Evolutionary conservation across 2,797 vertebrate genomes (phyloP).

Genomic region (Coregonus sp.): DNA sequence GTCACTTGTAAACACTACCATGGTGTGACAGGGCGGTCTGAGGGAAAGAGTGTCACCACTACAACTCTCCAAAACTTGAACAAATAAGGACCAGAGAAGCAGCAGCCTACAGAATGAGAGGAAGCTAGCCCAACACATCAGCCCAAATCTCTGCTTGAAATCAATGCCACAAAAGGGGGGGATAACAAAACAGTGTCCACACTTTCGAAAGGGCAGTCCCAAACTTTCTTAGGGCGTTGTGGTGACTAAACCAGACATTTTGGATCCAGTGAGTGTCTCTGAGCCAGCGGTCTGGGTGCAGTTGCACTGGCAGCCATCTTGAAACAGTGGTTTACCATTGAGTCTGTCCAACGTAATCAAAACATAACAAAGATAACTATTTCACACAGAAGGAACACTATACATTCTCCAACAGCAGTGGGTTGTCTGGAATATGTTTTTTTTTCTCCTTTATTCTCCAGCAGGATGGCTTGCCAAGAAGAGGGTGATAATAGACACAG

Average conservation of each 20-base stretch:
- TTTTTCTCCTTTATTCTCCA: conserved; percentile 33
- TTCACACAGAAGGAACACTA: conserved; percentile 67
- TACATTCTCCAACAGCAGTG: conserved; percentile 79
- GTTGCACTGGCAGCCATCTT: conserved; percentile 55
- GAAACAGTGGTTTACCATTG: conserved; percentile 62
- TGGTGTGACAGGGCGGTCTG: conserved; percentile 69
- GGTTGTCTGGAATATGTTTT: conserved; percentile 49
- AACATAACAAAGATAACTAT: conserved; percentile 65
- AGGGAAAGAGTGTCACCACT: conserved; percentile 83
- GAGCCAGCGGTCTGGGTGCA: conserved; percentile 8
- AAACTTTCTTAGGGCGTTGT: conserved; percentile 49
- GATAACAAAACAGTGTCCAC: conserved; percentile 65
- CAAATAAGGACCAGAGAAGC: conserved; percentile 72
- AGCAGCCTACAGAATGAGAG: conserved; percentile 86
- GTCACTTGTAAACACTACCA: conserved; percentile 77
- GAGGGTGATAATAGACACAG: conserved; percentile 32
- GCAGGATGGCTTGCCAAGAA: conserved; percentile 71
- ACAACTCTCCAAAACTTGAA: conserved; percentile 74
- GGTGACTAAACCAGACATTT: conserved; percentile 43
- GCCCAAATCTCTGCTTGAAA: conserved; percentile 74
- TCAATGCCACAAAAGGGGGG: conserved; percentile 77
- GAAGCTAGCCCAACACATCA: conserved; percentile 80
- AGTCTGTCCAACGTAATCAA: conserved; percentile 58
- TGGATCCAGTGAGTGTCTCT: conserved; percentile 34
- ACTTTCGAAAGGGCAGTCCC: conserved; percentile 62